Evolutionary conservation across 2,888 invertebrate species (phyloP).

Genomic region (Aphidius colemani): DNA sequence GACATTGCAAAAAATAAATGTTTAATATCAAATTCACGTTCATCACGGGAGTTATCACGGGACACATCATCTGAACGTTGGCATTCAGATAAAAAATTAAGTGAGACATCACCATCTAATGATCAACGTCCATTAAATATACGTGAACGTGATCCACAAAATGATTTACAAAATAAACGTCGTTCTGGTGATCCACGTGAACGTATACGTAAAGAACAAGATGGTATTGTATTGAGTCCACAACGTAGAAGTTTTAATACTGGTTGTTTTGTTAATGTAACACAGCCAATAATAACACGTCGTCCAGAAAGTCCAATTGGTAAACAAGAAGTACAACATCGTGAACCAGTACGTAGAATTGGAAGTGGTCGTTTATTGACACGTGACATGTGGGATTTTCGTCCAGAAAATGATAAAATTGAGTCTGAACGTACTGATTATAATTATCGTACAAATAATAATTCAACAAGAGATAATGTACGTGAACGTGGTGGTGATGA

Average conservation of each 20-base stretch:
- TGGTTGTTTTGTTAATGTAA: conserved; percentile 75
- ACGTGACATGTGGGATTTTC: conserved; percentile 68
- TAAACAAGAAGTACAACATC: conserved; percentile 57
- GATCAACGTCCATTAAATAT: conserved; percentile 58
- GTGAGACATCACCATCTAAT: conserved; percentile 69
- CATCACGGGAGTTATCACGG: conserved; percentile 64
- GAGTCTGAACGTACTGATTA: conserved; percentile 54
- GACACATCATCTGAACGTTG: conserved; percentile 61
- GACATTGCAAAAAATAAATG: conserved; percentile 63
- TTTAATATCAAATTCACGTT: conserved; percentile 52
- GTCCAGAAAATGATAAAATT: conserved; percentile 54
- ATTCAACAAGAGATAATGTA: conserved; percentile 47
- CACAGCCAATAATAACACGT: conserved; percentile 44
- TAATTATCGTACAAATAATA: conserved; percentile 48
- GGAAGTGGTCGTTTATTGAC: conserved; percentile 84
- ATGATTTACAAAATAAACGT: conserved; percentile 51
- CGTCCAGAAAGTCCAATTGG: conserved; percentile 59
- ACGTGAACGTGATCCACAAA: conserved; percentile 48
- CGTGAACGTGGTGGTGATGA: conserved; percentile 32
- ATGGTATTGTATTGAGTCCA: conserved; percentile 83
- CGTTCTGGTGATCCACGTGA: conserved; percentile 74
- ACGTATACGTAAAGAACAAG: conserved; percentile 79
- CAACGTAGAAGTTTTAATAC: conserved; percentile 86
- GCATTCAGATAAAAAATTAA: conserved; percentile 65
- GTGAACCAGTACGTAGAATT: conserved; percentile 68